Base-by-base conservation (phyloP, 2,113 vertebrate species). In the Acrocephalus arundinaceus region DNA sequence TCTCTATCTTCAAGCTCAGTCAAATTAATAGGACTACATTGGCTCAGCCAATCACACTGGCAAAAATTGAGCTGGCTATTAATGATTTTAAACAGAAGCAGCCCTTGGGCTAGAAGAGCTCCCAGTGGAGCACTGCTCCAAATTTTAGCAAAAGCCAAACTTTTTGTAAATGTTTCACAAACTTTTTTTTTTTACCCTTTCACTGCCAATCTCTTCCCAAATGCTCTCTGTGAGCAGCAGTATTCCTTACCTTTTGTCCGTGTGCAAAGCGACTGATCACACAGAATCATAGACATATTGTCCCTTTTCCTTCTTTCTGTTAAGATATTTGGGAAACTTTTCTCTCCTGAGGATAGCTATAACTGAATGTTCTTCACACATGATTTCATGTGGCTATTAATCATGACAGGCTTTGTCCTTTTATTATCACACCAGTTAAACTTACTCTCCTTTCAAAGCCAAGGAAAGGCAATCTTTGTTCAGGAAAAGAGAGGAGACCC, bases 1-100 rank as follows among this genome's bases (percentile, higher is more conserved):
- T 88, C 28, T 89, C 87, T 87, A 28, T 89, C 91, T 93, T 55
- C 1, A 0, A 93, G 75, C 78, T 91, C 90, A 77, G 82, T 48
- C 74, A 90, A 91, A 96, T 90, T 94, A 94, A 91, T 80, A 90
- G 43, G 67, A 90, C 79, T 59, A 52, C 31, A 90, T n/a, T 59
- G 63, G 51, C 76, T 91, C 51, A 83, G 37, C 85, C 93, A 94
- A 83, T 86, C 82, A 67, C 2, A 1, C 43, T n/a, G 48, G 67
- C 48, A 51, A 51, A 93, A 94, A 84, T 10, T 48, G 75, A 94
- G 33, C 63, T 88, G 75, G 35, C 74, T 93, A 63, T 82, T 93
- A 93, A 91, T 51, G 81, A 77, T 70, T 90, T 91, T 71, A 63
- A 92, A 57, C 35, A 89, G 74, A 35, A 91, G 83, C 0, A 12